Conservation (phyloP, 2,797 vertebrate species). For the Chelidonichthys spinosus region DNA sequence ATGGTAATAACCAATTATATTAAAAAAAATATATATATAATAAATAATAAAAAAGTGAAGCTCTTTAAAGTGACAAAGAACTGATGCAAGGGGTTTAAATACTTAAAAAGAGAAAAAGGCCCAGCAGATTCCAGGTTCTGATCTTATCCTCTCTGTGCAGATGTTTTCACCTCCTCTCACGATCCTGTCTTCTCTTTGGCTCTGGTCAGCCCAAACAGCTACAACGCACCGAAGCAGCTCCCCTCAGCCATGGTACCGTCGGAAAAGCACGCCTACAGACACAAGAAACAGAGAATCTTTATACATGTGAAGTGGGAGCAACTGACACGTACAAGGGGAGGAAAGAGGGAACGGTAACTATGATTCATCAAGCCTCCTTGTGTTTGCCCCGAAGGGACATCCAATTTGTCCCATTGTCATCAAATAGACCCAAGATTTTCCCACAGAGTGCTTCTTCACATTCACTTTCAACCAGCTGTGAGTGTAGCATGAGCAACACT, state of each 20-base stretch:
- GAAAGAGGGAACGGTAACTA: not conserved
- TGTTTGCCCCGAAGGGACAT: conserved; percentile 32
- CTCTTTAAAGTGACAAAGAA: conserved; percentile 7
- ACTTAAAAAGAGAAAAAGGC: conserved; percentile 50
- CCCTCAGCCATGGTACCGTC: conserved; percentile 63
- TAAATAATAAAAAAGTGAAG: not conserved
- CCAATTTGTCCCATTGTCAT: conserved; percentile 30
- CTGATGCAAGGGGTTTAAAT: conserved; percentile 34
- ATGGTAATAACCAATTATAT: not conserved
- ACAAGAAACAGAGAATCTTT: conserved; percentile 22
- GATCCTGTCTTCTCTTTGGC: conserved; percentile 5
- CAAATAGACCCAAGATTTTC: conserved; percentile 5
- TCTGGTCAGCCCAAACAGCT: conserved; percentile 44
- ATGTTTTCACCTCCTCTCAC: conserved; percentile 50
- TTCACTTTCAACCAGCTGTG: conserved; percentile 49
- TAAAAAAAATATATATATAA: not conserved
- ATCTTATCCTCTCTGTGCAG: conserved; percentile 62
- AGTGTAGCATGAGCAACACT: conserved; percentile 49
- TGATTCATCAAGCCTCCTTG: conserved; percentile 66
- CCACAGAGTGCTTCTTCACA: conserved; percentile 36
- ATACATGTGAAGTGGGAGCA: conserved; percentile 9
- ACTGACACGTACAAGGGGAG: not conserved
- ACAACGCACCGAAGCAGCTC: conserved; percentile 70
- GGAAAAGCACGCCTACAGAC: conserved; percentile 37
- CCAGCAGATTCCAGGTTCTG: conserved; percentile 41